phyloP scores from a whole-genome alignment of 2,888 invertebrate genomes.

The Scrobipalpa costella region DNA sequence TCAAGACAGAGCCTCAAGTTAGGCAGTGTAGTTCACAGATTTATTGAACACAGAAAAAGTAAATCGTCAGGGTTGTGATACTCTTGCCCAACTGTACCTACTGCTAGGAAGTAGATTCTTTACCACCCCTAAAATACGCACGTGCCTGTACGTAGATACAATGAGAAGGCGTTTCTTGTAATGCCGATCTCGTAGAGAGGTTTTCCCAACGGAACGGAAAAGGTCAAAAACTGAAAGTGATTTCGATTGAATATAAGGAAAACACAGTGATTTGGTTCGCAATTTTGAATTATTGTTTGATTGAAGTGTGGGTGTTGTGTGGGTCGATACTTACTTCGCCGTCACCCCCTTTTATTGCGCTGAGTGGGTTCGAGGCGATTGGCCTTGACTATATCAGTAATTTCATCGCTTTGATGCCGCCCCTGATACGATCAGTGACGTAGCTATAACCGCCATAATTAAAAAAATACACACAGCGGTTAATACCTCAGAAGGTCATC shows the following conservation, averaged over 20 bases:
- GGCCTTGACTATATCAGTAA: neutral
- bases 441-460: neutral
- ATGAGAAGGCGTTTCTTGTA: too few species aligned
- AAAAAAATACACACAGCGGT: neutral
- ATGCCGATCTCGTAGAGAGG: too few species aligned
- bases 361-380: conserved; percentile 2
- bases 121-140: too few species aligned
- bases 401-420: conserved; percentile 1
- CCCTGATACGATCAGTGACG: conserved; percentile 4
- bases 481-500: neutral
- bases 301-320: conserved; percentile 9
- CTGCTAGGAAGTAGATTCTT: too few species aligned
- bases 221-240: conserved; percentile 1
- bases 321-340: neutral
- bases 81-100: too few species aligned
- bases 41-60: too few species aligned
- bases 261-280: neutral
- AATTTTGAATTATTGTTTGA: neutral
- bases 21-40: too few species aligned
- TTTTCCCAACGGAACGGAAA: neutral
- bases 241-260: neutral
- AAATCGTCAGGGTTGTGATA: too few species aligned
- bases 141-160: too few species aligned
- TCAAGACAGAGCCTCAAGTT: too few species aligned
- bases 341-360: neutral